These are phyloP conservation scores for Pangasius djambal DNA, from an alignment of 2,797 vertebrate genomes.

Conservation along the genomic window DNA sequence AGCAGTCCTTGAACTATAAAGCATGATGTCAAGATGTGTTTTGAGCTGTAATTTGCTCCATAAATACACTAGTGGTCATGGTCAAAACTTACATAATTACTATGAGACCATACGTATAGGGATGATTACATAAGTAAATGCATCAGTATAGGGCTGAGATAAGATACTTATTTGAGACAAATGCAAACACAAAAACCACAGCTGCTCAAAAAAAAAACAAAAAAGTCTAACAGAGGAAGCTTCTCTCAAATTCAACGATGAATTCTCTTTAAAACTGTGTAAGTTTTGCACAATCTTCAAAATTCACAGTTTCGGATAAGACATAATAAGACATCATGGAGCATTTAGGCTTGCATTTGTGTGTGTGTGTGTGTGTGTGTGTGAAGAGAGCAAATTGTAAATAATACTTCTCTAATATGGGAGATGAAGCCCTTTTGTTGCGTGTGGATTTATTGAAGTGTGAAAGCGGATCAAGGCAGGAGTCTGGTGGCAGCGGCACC, in stretches of 20 bases:
- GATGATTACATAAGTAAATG: slow-evolving; percentile 42
- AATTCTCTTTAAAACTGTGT: slow-evolving; percentile 20
- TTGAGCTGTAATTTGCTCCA: slow-evolving; percentile 54
- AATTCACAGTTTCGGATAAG: neutral
- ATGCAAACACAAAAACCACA: slow-evolving; percentile 4
- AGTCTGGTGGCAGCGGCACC: slow-evolving; percentile 29
- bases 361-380: neutral
- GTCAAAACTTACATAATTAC: slow-evolving; percentile 53
- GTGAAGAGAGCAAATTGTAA: neutral
- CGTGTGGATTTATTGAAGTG: slow-evolving; percentile 46
- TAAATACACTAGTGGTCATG: slow-evolving; percentile 39
- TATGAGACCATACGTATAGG: slow-evolving; percentile 36
- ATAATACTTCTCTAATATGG: neutral
- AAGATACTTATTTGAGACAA: slow-evolving; percentile 39
- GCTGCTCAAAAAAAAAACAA: slow-evolving; percentile 15
- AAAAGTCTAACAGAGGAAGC: neutral
- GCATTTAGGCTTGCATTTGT: neutral
- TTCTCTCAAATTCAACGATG: neutral
- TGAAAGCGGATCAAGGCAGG: slow-evolving; percentile 54
- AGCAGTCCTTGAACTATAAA: slow-evolving; percentile 58
- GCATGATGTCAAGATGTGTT: slow-evolving; percentile 46
- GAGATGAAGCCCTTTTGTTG: slow-evolving; percentile 26
- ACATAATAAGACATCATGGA: slow-evolving; percentile 23
- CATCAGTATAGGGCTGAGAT: slow-evolving; percentile 42
- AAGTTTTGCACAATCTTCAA: neutral